phyloP scores from a whole-genome alignment of 2,888 invertebrate genomes.

The Conus canariensis region DNA sequence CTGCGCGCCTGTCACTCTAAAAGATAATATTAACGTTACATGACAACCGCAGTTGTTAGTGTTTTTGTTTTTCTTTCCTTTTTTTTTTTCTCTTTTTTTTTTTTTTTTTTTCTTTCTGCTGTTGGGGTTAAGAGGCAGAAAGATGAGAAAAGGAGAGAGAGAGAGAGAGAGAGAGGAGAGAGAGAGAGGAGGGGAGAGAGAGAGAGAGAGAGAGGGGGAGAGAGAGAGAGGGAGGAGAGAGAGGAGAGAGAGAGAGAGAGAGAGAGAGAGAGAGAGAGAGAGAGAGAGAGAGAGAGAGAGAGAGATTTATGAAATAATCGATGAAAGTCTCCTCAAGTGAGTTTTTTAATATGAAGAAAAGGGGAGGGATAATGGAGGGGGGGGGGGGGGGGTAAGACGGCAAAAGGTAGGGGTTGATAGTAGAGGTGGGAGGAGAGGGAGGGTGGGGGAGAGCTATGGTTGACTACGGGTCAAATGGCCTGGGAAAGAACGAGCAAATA shows the following conservation, averaged over 20 bases:
- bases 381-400: background rate
- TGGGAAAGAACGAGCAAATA: no score
- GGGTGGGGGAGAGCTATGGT: background rate
- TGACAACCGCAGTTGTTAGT: no score
- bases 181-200: background rate
- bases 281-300: conserved; percentile 3
- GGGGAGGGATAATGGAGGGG: background rate
- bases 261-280: background rate
- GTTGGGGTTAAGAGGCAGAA: background rate
- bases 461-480: no score
- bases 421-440: background rate
- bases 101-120: no score
- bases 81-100: no score
- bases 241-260: background rate
- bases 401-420: no score
- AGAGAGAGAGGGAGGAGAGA: background rate
- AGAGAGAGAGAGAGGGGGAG: background rate
- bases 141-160: background rate
- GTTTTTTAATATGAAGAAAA: no score
- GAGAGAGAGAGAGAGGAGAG: background rate
- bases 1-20: no score
- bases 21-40: no score
- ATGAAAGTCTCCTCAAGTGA: no score
- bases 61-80: no score
- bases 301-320: background rate